Conservation (phyloP, 2,113 vertebrate genomes). For the Hippolais icterina region DNA sequence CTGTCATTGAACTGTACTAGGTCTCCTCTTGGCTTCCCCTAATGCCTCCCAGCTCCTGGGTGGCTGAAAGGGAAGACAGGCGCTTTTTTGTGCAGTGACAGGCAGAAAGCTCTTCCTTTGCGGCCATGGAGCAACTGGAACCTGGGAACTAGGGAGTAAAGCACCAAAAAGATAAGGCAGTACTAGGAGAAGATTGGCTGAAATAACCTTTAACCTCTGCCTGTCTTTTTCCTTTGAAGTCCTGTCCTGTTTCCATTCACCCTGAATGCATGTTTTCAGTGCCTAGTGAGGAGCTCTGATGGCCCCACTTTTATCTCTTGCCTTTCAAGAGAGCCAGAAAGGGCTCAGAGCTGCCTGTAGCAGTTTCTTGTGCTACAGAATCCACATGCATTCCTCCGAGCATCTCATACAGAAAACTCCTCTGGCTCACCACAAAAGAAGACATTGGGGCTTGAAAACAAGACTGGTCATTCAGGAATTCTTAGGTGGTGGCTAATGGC, state of each 20-base stretch:
- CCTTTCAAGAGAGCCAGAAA: slow-evolving; percentile 2
- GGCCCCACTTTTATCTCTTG: slow-evolving; percentile 47
- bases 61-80: not conserved
- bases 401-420: slow-evolving; percentile 16
- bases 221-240: slow-evolving; percentile 58
- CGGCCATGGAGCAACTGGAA: not conserved
- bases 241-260: slow-evolving; percentile 50
- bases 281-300: slow-evolving; percentile 26
- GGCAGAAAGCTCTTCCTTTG: not conserved
- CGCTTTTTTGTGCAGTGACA: not conserved
- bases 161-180: slow-evolving; percentile 50
- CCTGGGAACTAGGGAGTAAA: not conserved
- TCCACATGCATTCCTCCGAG: slow-evolving; percentile 29
- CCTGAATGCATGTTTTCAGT: slow-evolving; percentile 15
- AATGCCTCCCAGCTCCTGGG: not conserved
- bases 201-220: slow-evolving; percentile 59
- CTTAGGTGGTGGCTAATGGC: slow-evolving; percentile 24
- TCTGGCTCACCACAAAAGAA: not conserved
- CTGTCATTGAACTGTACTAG: not conserved
- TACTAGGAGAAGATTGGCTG: slow-evolving; percentile 21
- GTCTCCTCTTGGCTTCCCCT: not conserved
- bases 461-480: slow-evolving; percentile 16
- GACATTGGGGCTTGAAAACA: not conserved
- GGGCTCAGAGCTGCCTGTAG: not conserved
- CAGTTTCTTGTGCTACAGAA: slow-evolving; percentile 6